Base-by-base conservation (phyloP, 2,113 vertebrate species). In the Trogon surrucura region DNA sequence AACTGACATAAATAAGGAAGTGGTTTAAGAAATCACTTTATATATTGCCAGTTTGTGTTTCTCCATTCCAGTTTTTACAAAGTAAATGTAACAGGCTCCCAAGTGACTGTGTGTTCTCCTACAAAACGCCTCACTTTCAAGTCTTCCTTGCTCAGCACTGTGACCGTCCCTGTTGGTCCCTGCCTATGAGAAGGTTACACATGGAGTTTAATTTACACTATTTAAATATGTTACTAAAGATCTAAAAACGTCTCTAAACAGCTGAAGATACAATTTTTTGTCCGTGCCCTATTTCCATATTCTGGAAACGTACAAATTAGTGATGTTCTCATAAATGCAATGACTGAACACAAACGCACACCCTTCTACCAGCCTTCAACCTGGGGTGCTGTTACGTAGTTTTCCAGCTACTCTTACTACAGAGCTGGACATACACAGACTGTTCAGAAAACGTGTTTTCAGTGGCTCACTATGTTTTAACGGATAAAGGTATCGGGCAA, bases 1-100 rank as follows among this genome's bases (percentile, higher is more conserved):
- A 94, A 95, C 78, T 41, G 97, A 98, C 97, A 97, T 95, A 97
- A 97, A 97, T 30, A 97, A 96, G 74, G 82, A 97, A 89, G 89
- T 91, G 92, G 93, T 96, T 95, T 96, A 95, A 96, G 93, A 97
- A 97, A 97, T 88, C 62, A 88, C 95, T 96, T 96, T 95, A 85
- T 94, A 92, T 94, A 97, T 92, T 96, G 95, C 95, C 97, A 97
- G 93, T 96, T 98, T 97, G 86, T 88, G 93, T 94, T 96, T 96
- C 85, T 91, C 71, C 67, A 80, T 97, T 97, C 97, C 97, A 96
- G 95, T 96, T 95, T 87, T 91, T 72, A 97, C 85, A 88, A 85
- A 86, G 91, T 89, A 71, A 91, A 91, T 69, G 82, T 93, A 94
- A 95, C 30, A 95, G 92, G 91, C 75, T 95, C 92, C 96, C 97